Evolutionary conservation across 2,113 vertebrate species (phyloP), one percentile per base, ranked within the genome.

Genomic region (Corynorhinus townsendii): DNA sequence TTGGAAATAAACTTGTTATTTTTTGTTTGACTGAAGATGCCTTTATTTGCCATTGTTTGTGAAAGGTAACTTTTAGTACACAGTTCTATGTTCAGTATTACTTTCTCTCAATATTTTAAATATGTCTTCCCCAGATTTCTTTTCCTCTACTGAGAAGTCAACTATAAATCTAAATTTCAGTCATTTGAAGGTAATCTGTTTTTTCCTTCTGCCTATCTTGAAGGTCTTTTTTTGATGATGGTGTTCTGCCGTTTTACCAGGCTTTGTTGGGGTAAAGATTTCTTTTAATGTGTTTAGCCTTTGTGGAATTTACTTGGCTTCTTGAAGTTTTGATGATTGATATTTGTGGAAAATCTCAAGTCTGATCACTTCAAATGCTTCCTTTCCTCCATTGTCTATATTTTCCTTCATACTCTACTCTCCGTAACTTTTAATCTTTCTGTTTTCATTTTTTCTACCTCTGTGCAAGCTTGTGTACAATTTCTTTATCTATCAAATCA

Each of bases 1-100:
- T 90, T 89, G 11, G 4, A 81, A 87, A 35, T 80, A 91, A 80
- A 81, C 30, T 90, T 52, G 28, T 49, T 69, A 68, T 62, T 64
- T 93, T 88, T 75, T 68, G 10, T 91, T 95, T 64, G n/a, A 38
- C 28, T 87, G 15, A 86, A 94, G 91, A 79, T 93, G 11, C 40
- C 79, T 95, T 80, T 85, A 66, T 85, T 92, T 90, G n/a, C 2
- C 33, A 43, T 85, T 59, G 38, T 76, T 94, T 92, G 2, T 90
- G 43, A 94, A 94, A 84, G 19, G 3, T 87, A 90, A 14, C 75
- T 89, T 86, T 96, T 47, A 35, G 4, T 69, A 54, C 89, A 28
- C 28, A 79, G 28, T 77, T 83, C 59, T 17, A 38, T 64, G 22
- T 59, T 47, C 49, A 68, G 35, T 64, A 77, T 45, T 47, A 68